Base-by-base conservation (phyloP, 2,888 invertebrate species). In the Cephus runcator region DNA sequence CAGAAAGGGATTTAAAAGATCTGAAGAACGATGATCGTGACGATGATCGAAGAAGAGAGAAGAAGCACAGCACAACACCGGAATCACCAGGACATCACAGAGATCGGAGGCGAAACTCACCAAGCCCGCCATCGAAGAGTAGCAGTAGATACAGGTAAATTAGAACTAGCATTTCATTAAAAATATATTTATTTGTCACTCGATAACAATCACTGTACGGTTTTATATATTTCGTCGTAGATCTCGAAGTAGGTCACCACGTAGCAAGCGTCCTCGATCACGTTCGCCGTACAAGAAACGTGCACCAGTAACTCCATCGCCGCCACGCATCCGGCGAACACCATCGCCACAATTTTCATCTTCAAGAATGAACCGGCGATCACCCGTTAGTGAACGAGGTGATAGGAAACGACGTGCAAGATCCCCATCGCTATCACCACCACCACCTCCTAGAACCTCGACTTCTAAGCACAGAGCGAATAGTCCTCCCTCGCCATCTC, bases 281-380 rank as follows among this genome's bases (percentile, higher is more conserved):
- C 89, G 93, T 78, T 92, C 93, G 4, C 93, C 93, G 0, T 86
- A 90, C 77, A 88, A 90, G 79, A 91, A 90, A 76, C 88, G 91
- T 33, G 86, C 87, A 1, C 89, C 87, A 34, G 81, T 89, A 33
- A 90, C 91, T 1, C 92, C 92, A 11, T 88, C 90, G 4, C 92
- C 90, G 2, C 92, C 90, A 34, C 85, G 91, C 74, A 87, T 91
- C 73, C 87, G 90, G 15, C 90, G 90, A n/a, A 88, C 90, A 12
- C 91, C 91, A 23, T 91, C 91, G 34, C 91, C 90, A 30, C 83
- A 87, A 2, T 91, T 89, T 71, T 88, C 90, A 4, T 87, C 88
- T 23, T 86, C 87, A 68, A 87, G 87, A 83, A 79, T 81, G 76
- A 88, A 85, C 33, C 88, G 88, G 71, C 87, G 89, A 82, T 88